A percentile compares a stretch with the other conserved stretches of the same genome.
phyloP scores from a whole-genome alignment of 2,888 invertebrate genomes.

The Euplexia lucipara region DNA sequence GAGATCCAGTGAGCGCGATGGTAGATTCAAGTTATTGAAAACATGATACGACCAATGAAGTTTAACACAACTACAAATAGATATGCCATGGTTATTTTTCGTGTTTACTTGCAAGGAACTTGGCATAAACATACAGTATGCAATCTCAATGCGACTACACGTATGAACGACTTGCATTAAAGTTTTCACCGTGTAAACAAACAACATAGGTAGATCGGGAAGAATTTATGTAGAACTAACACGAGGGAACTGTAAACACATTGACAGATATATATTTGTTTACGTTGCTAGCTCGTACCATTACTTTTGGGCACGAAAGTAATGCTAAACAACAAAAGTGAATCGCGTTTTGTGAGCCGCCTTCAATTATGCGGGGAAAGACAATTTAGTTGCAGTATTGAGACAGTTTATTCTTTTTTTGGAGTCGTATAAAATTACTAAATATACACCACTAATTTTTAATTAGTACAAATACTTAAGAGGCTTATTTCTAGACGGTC shows the following conservation, averaged over 20 bases:
- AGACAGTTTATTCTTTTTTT: conserved; percentile 28
- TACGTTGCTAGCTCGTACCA: conserved; percentile 28
- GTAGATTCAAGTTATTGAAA: conserved; percentile 18
- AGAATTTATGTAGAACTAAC: conserved; percentile 51
- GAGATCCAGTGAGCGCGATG: no score
- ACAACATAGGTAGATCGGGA: conserved; percentile 48
- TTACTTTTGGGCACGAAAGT: conserved; percentile 41
- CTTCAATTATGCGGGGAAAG: conserved; percentile 43
- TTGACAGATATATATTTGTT: conserved; percentile 59
- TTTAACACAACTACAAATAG: conserved; percentile 9
- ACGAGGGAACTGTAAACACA: conserved; percentile 55
- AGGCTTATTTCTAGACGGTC: no score
- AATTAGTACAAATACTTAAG: no score
- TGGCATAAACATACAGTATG: conserved; percentile 42
- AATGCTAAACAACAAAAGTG: conserved; percentile 31
- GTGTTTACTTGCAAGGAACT: conserved; percentile 41
- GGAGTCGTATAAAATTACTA: conserved; percentile 9
- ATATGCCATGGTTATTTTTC: conserved; percentile 23
- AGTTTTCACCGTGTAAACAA: conserved; percentile 52
- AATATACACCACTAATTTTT: no score
- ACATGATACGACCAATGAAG: conserved; percentile 1
- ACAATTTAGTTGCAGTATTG: conserved; percentile 41
- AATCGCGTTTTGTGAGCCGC: conserved; percentile 27
- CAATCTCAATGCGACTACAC: conserved; percentile 46
- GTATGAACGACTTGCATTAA: conserved; percentile 50